These are phyloP conservation scores for Sterna hirundo DNA, from an alignment of 2,113 vertebrate genomes.

Conservation along the genomic window DNA sequence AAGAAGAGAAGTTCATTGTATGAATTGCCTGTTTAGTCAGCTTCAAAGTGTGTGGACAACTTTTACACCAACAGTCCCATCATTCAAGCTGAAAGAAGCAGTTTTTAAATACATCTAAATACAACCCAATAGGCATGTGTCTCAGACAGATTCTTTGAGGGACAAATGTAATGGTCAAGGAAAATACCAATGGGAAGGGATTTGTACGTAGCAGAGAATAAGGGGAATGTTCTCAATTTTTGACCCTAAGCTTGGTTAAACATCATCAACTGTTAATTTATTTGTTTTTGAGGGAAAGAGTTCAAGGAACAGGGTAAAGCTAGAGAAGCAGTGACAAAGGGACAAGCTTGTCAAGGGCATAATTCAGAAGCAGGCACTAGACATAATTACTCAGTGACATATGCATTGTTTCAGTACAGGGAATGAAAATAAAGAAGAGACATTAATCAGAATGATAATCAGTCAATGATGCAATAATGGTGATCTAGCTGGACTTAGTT, in stretches of 20 bases:
- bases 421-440: constrained; percentile 72
- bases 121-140: rapidly evolving
- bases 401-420: constrained; percentile 61
- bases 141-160: not conserved
- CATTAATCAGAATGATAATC: constrained; percentile 78
- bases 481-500: constrained; percentile 68
- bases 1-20: not conserved
- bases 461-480: constrained; percentile 71
- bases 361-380: constrained; percentile 38
- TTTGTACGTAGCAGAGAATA: not conserved
- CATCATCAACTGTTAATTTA: not conserved
- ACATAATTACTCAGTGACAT: constrained; percentile 46
- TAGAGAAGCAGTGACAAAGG: not conserved
- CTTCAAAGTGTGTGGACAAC: not conserved
- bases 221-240: not conserved
- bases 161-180: not conserved
- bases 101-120: not conserved
- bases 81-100: not conserved
- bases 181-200: not conserved
- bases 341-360: not conserved
- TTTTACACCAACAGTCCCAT: not conserved
- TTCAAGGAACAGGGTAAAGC: not conserved
- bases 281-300: not conserved
- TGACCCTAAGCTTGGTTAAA: not conserved
- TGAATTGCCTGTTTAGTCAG: not conserved